Evolutionary conservation across 2,888 invertebrate genomes (phyloP), one percentile per base, ranked within the genome.

Genomic region (Metopia argyrocephala): DNA sequence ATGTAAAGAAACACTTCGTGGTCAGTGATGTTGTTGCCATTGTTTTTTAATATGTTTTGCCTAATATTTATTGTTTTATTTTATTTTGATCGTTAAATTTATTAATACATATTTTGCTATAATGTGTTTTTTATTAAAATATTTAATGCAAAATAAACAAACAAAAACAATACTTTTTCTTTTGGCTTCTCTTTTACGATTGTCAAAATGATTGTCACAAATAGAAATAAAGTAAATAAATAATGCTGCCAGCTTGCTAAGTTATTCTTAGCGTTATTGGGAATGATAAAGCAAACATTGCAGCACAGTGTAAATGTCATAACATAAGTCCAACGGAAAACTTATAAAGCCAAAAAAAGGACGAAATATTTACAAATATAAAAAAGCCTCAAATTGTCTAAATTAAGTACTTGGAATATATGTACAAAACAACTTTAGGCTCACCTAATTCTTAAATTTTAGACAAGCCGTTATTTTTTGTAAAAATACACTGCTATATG

Each of bases 91-190:
- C 70, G 50, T 38, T 78, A 45, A 45, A 70, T 81, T 81, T 75
- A 74, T 78, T 78, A 78, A 74, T 74, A n/a, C n/a, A n/a, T n/a
- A 48, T 75, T 81, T 78, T 66, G 45, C 65, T 64, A 57, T 62
- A 69, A 62, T 70, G 48, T 61, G 9, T 65, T 52, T 64, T 76
- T 68, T 71, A 70, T 69, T 68, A 57, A 76, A 79, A 68, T 25
- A 25, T 25, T 65, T 81, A 70, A 74, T 65, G 48, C 69, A 81
- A 81, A 81, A 81, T 71, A 81, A 81, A 81, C 78, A 81, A 81
- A 81, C 76, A 76, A 81, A 81, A 81, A 81, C 76, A 76, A 50
- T 80, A 64, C 9, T 79, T 56, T 28, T 69, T 38, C 38, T 79
- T 45, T 50, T 52, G 71, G 66, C 79, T 76, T 80, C 62, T 31